Percentiles rank a stretch among this genome's conserved stretches.
phyloP scores from a whole-genome alignment of 2,797 vertebrate genomes.

The Phoeniculus purpureus region DNA sequence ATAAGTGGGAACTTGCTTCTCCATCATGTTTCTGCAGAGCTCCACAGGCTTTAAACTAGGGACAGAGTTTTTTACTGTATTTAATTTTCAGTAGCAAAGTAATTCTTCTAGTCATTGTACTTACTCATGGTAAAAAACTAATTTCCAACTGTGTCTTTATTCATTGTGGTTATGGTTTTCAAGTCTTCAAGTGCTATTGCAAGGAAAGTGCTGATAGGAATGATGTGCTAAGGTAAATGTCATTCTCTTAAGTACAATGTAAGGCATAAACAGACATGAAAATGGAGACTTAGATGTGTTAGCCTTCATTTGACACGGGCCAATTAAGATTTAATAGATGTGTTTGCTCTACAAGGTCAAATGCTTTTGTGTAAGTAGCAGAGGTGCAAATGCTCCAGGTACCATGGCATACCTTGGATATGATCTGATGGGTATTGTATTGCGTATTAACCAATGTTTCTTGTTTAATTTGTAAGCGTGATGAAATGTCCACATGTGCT shows the following conservation, averaged over 20 bases:
- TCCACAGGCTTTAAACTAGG: background rate
- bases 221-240: conserved; percentile 31
- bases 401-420: background rate
- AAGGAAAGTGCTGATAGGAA: conserved; percentile 31
- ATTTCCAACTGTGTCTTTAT: background rate
- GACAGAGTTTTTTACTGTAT: background rate
- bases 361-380: conserved; percentile 17
- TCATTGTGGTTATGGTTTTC: conserved; percentile 18
- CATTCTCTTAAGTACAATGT: conserved; percentile 54
- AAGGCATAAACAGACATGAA: conserved; percentile 36
- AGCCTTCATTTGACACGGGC: conserved; percentile 3
- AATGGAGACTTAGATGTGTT: conserved; percentile 23
- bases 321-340: background rate
- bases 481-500: background rate
- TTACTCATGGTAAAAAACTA: background rate
- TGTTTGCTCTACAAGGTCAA: background rate
- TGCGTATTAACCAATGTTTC: background rate
- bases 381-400: background rate
- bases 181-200: conserved; percentile 56
- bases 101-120: background rate
- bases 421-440: background rate
- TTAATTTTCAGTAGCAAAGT: background rate
- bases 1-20: background rate
- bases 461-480: background rate
- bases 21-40: background rate